These are phyloP conservation scores for Drosophila nikananu DNA, from an alignment of 1,140 invertebrate species.

Conservation along the genomic window DNA sequence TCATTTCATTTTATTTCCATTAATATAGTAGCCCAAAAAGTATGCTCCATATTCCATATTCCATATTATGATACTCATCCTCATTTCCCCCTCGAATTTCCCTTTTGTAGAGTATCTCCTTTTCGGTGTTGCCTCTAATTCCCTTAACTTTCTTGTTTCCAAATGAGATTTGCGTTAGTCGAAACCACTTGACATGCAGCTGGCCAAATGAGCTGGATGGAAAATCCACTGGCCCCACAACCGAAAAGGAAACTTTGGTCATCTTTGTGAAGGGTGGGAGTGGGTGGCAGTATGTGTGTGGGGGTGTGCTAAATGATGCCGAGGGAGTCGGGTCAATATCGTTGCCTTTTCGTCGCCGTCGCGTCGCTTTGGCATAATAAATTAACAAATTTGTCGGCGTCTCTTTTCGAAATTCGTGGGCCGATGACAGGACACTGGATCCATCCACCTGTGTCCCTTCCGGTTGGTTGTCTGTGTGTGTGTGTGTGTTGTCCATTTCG, in stretches of 20 bases:
- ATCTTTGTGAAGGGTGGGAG: slow-evolving; percentile 39
- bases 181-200: slow-evolving; percentile 68
- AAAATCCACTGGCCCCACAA: slow-evolving; percentile 9
- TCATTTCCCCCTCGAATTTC: not conserved
- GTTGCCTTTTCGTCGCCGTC: slow-evolving; percentile 38
- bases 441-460: slow-evolving; percentile 73
- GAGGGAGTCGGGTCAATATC: slow-evolving; percentile 49
- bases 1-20: not conserved
- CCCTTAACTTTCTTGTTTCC: slow-evolving; percentile 55
- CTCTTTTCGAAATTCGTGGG: slow-evolving; percentile 68
- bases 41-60: not conserved
- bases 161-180: slow-evolving; percentile 70
- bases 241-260: slow-evolving; percentile 34
- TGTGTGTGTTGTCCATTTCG: slow-evolving; percentile 67
- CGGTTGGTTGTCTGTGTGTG: slow-evolving; percentile 6
- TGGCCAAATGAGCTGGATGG: slow-evolving; percentile 54
- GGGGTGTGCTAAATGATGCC: slow-evolving; percentile 61
- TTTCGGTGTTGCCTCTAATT: not conserved
- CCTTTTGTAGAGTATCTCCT: not conserved
- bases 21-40: not conserved
- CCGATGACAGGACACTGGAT: slow-evolving; percentile 67
- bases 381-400: slow-evolving; percentile 81
- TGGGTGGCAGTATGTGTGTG: not conserved
- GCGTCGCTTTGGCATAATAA: slow-evolving; percentile 73
- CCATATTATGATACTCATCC: not conserved